phyloP scores from a whole-genome alignment of 2,797 vertebrate species.

The Pyrocephalus nanus region DNA sequence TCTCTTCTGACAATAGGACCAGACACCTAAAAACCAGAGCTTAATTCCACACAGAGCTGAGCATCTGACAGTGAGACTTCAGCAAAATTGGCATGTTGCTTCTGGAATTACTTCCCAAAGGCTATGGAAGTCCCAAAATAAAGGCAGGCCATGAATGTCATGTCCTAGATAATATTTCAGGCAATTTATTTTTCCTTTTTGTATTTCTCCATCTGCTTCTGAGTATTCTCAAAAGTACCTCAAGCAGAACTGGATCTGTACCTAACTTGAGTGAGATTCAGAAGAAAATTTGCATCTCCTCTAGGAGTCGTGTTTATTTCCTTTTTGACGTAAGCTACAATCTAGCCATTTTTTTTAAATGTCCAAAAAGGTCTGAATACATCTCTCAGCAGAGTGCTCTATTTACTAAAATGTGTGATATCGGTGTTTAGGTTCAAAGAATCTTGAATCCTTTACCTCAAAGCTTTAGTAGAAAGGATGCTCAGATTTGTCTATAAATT shows the following conservation, averaged over 20 bases:
- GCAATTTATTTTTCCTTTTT: background rate
- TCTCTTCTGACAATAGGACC: background rate
- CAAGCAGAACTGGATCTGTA: background rate
- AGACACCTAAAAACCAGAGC: background rate
- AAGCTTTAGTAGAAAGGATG: background rate
- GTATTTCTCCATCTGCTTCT: background rate
- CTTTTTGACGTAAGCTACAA: background rate
- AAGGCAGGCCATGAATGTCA: background rate
- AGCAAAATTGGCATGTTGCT: constrained; percentile 15
- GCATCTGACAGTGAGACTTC: background rate
- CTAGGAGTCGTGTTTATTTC: background rate
- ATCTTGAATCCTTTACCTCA: background rate
- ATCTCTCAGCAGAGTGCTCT: background rate
- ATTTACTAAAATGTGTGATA: background rate
- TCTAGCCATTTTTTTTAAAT: background rate
- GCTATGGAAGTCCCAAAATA: background rate
- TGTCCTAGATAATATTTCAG: constrained; percentile 26
- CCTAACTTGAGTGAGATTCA: background rate
- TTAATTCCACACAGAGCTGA: background rate
- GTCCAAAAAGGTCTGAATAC: background rate
- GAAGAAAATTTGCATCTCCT: background rate
- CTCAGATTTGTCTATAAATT: background rate
- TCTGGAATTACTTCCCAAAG: constrained; percentile 5
- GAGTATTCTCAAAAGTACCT: background rate
- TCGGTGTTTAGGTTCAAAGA: background rate